A percentile compares a stretch with the other conserved stretches of the same genome.
Conservation (phyloP, 2,888 invertebrate genomes). For the Machimus atricapillus region DNA sequence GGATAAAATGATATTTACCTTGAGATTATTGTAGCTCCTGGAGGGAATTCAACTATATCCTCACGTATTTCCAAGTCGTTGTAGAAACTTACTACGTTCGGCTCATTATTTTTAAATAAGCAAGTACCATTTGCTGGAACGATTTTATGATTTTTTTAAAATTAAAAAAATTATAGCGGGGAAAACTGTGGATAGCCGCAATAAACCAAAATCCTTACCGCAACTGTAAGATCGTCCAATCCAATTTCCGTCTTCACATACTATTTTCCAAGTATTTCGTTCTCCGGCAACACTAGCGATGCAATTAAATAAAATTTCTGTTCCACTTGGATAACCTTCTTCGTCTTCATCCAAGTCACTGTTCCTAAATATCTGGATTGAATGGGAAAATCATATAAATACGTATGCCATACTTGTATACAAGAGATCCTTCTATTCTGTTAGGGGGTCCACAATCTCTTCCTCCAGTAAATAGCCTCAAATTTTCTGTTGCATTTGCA, state of each 20-base stretch:
- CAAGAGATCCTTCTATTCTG: constrained; percentile 79
- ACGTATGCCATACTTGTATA: constrained; percentile 65
- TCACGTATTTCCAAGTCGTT: constrained; percentile 80
- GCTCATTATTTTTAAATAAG: constrained; percentile 77
- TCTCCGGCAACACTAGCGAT: constrained; percentile 82
- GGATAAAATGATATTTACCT: constrained; percentile 60
- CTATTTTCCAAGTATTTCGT: constrained; percentile 83
- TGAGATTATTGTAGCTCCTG: constrained; percentile 73
- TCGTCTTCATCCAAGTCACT: constrained; percentile 73
- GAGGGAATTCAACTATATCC: constrained; percentile 78
- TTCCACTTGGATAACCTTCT: constrained; percentile 79
- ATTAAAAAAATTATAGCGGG: not conserved
- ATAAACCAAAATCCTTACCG: constrained; percentile 65
- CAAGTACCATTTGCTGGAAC: constrained; percentile 74
- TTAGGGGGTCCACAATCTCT: constrained; percentile 58
- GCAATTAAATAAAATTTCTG: constrained; percentile 84
- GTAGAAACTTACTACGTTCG: constrained; percentile 80
- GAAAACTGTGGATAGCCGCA: no score
- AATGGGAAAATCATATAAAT: not conserved
- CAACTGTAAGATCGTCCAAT: constrained; percentile 81
- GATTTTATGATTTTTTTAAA: not conserved
- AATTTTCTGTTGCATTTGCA: constrained; percentile 51
- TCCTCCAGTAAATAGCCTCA: constrained; percentile 50
- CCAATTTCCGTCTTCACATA: constrained; percentile 86
- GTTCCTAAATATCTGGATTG: constrained; percentile 62